Evolutionary conservation across 1,140 invertebrate species (phyloP).

Genomic region (Vanessa tameamea): DNA sequence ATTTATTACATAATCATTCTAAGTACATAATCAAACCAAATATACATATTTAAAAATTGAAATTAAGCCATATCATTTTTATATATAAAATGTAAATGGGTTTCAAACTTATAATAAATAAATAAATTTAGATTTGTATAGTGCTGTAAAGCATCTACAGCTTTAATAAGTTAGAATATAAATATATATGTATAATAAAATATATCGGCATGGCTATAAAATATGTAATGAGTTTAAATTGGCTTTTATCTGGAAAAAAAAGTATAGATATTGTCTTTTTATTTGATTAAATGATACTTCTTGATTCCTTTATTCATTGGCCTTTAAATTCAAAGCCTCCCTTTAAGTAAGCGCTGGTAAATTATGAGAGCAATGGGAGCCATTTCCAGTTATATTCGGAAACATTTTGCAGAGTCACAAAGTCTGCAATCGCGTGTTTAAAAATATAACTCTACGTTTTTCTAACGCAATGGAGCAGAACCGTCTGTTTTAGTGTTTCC

Average conservation of each 20-base stretch:
- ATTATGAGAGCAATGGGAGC: constrained; percentile 33
- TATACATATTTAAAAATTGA: constrained; percentile 26
- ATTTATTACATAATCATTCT: background rate
- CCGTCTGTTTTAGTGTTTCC: constrained; percentile 70
- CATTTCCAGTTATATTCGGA: constrained; percentile 37
- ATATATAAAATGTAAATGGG: constrained; percentile 35
- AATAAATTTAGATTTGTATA: constrained; percentile 27
- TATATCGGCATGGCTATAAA: constrained; percentile 23
- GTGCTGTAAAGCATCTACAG: constrained; percentile 47
- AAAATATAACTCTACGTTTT: constrained; percentile 59
- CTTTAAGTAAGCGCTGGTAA: constrained; percentile 28
- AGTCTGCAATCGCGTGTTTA: constrained; percentile 52
- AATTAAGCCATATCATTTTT: constrained; percentile 55
- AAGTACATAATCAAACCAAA: background rate
- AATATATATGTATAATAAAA: constrained; percentile 22
- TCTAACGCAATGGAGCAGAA: constrained; percentile 58
- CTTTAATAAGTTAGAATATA: constrained; percentile 51
- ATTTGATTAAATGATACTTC: constrained; percentile 55
- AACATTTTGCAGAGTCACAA: constrained; percentile 45
- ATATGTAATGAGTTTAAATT: constrained; percentile 38
- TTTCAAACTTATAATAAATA: constrained; percentile 30
- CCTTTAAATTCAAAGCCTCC: constrained; percentile 30
- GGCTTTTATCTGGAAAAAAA: constrained; percentile 23
- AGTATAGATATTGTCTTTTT: constrained; percentile 41
- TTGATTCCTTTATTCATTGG: constrained; percentile 39